Percentiles rank a stretch among this genome's conserved stretches.
Evolutionary conservation across 2,888 invertebrate genomes (phyloP).

Genomic region (Chaetogeoica ovagalla): DNA sequence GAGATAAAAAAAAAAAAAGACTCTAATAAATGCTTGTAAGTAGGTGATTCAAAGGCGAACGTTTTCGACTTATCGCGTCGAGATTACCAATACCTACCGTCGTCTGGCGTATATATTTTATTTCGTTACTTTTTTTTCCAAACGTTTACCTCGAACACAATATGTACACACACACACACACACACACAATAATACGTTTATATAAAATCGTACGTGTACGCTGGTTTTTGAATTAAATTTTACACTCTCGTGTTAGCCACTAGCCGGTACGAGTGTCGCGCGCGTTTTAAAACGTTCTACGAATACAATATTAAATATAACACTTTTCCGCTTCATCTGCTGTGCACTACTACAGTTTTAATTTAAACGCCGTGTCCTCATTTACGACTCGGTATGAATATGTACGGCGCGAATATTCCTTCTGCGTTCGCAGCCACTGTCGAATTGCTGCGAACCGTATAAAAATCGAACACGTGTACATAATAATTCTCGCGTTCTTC

Average conservation of each 20-base stretch:
- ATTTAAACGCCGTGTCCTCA: constrained; percentile 26
- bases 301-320: background rate
- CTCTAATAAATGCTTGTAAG: too few species aligned
- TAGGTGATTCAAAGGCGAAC: too few species aligned
- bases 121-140: too few species aligned
- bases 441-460: background rate
- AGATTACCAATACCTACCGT: too few species aligned
- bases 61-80: too few species aligned
- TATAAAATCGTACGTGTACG: background rate
- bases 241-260: background rate
- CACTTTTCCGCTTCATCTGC: background rate
- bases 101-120: too few species aligned
- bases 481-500: background rate
- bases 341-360: background rate
- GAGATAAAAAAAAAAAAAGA: too few species aligned
- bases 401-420: background rate
- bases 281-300: constrained; percentile 2
- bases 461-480: background rate
- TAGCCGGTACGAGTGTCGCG: background rate
- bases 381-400: background rate
- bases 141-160: background rate
- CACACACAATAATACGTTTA: too few species aligned
- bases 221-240: constrained; percentile 31
- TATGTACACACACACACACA: background rate
- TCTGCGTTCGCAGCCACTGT: background rate